Conservation (phyloP, 1,140 invertebrate species). For the Fopius arisanus region DNA sequence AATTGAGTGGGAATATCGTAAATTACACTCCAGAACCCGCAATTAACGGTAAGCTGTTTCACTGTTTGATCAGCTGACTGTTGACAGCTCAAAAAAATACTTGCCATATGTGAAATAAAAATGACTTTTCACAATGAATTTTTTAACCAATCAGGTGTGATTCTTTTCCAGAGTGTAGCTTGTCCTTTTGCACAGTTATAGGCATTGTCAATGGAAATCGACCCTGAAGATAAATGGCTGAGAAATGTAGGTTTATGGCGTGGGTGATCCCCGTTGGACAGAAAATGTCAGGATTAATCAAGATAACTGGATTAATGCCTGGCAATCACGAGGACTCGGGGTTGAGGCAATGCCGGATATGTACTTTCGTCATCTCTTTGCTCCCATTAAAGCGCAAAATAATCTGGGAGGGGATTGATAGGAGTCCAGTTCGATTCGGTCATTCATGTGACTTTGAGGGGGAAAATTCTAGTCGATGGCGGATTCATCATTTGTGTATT, state of each 20-base stretch:
- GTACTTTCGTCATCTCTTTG: neutral
- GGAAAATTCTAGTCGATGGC: too few species aligned
- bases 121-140: too few species aligned
- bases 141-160: too few species aligned
- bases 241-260: neutral
- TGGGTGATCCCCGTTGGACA: neutral
- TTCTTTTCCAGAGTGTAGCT: too few species aligned
- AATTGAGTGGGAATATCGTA: too few species aligned
- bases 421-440: neutral
- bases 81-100: too few species aligned
- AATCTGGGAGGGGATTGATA: neutral
- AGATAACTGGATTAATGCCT: conserved; percentile 11
- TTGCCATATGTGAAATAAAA: too few species aligned
- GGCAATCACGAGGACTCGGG: neutral
- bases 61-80: too few species aligned
- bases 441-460: neutral
- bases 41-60: too few species aligned
- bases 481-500: neutral
- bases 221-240: neutral
- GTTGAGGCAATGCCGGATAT: neutral
- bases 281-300: neutral
- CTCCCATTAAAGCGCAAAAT: neutral
- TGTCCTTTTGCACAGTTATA: too few species aligned
- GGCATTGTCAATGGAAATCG: neutral
- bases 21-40: too few species aligned